Evolutionary conservation across 2,888 invertebrate genomes (phyloP), one percentile per base, ranked within the genome.

Genomic region (Ochropacha duplaris): DNA sequence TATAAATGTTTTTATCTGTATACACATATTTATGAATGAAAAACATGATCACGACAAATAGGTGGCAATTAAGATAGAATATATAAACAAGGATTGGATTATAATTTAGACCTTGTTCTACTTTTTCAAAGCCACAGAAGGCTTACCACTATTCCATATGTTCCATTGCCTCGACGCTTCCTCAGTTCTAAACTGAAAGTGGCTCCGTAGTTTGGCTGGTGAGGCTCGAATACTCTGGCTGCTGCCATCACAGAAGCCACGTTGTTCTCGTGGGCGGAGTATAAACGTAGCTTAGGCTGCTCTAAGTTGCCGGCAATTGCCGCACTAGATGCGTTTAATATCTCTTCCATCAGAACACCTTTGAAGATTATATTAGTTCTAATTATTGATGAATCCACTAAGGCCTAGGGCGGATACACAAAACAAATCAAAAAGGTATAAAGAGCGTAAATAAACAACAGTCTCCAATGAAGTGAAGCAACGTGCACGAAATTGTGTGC

Each of bases 181-280:
- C 94, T 89, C 6, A 95, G 80, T 74, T 95, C 95, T 50, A 95
- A 50, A 3, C 94, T 82, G 57, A 94, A 87, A 0, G 94, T 90
- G 24, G 94, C 79, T 0, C 94, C 93, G 68, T 94, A 95, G 14
- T 86, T 88, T 0, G 95, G 95, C 60, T 94, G 92, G 57, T 94
- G 94, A 0, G 93, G 87, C 57, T 92, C 79, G 72, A 91, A 95
- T 1, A 94, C 91, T 12, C 88, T 85, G 0, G 94, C 84, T 2
- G 94, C 93, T 0, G 90, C 86, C 74, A 95, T 87, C n/a, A 95
- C 64, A 0, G 92, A 92, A 0, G 94, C 94, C 0, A 96, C 91
- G 39, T 95, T 95, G 55, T 94, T 94, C 76, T 96, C 95, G 75
- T 96, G 96, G 0, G 93, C 94, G 0, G 94, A 94, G 69, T 93